Base-by-base conservation (phyloP, 2,888 invertebrate genomes). In the Gasteruption jaculator region DNA sequence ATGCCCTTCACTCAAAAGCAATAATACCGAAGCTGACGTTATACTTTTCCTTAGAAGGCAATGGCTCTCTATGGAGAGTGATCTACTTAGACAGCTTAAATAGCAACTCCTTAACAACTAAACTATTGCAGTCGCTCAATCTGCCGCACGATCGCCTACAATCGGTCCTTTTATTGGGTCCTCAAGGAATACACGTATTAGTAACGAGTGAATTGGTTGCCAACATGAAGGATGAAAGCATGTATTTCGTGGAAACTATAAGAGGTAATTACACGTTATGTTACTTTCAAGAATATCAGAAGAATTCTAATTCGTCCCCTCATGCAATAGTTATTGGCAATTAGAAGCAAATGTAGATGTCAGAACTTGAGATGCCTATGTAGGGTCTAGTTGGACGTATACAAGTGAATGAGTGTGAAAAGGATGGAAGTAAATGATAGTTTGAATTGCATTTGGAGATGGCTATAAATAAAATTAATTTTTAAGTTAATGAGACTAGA, bases 181-280 rank as follows among this genome's bases (percentile, higher is more conserved):
- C 93, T 0, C 83, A 85, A 54, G 86, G 86, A 11, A 87, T 93
- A 5, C 85, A 86, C 54, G 84, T 94, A 1, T 77, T 86, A 24
- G 77, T 94, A 16, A 90, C 85, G 22, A 89, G 92, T 67, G 91
- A 92, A 57, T 80, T 92, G 36, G 81, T 93, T 11, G 80, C 82
- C 20, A 88, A 91, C 66, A 78, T 92, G 54, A 85, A 85, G 49
- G 88, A 92, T 67, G 83, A 86, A 58, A 79, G 84, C 49, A 79
- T 84, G 71, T 87, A 82, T 67, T 71, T 77, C 42, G 72, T 86
- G 44, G 82, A 84, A 65, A 71, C 73, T 15, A 67, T 74, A 43
- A 73, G 73, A 72, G 76, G 77, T 77, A 53, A 41, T 24, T 31
- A 22, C n/a, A n/a, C n/a, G n/a, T n/a, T n/a, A n/a, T n/a, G n/a